Base-by-base conservation (phyloP, 2,113 vertebrate genomes). In the Callorhinus ursinus region DNA sequence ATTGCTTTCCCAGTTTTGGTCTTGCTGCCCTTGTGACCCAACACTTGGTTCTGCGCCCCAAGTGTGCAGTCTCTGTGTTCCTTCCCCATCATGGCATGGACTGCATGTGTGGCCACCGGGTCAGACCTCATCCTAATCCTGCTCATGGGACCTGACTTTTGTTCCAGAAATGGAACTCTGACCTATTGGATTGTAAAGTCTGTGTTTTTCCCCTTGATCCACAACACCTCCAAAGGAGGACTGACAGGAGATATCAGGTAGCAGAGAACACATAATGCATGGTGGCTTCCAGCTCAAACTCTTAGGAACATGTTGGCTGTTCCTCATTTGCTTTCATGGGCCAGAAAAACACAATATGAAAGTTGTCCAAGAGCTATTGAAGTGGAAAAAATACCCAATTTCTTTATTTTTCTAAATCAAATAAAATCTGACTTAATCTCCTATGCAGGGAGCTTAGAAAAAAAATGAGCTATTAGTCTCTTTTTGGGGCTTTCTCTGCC, bases 341-440 rank as follows among this genome's bases (percentile, higher is more conserved):
- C 4, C 26, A 65, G 46, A 89, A 36, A 22, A 39, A n/a, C 0
- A 1, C 1, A 33, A 88, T 9, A 88, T 10, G 69, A 82, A 65
- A 81, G 28, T 69, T 84, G 39, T 28, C 63, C 24, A 55, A 36
- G 55, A 85, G 51, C n/a, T 51, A 19, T 0, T 51, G 21, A 90
- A 63, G 33, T 84, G 55, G 16, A 55, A 63, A 83, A 71, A 85
- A 28, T 5, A 15, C 9, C 49, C 16, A 10, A 21, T 88, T 80
- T 77, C 26, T 90, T 93, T 59, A 42, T 51, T 94, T 72, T 93
- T 63, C 63, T 84, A 74, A 72, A 93, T 61, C 26, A 67, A 77
- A 95, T 87, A 63, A 88, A 96, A 91, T 53, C 36, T 31, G 33
- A 71, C 46, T 46, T 87, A n/a, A 72, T 71, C 93, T 79, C 13